These are phyloP conservation scores for Anthophora plumipes DNA, from an alignment of 2,888 invertebrate genomes.

Conservation along the genomic window DNA sequence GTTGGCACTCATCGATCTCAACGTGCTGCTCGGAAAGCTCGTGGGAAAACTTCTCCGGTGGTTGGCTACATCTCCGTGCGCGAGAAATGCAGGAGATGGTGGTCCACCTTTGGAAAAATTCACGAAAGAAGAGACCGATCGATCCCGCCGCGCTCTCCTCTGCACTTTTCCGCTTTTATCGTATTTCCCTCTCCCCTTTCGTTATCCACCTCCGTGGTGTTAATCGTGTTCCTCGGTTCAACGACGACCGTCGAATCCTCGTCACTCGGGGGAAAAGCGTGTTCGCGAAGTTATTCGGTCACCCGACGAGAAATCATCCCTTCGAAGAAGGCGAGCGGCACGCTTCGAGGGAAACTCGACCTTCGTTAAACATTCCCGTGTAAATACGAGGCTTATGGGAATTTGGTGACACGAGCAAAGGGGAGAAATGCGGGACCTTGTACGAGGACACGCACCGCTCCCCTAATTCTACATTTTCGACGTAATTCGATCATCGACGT, in stretches of 20 bases:
- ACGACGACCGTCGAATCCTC: neutral
- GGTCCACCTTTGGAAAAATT: conserved; percentile 11
- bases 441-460: neutral
- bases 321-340: neutral
- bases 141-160: neutral
- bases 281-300: neutral
- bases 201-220: neutral
- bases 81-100: neutral
- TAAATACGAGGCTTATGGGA: conserved; percentile 39
- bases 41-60: conserved; percentile 35
- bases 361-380: conserved; percentile 38
- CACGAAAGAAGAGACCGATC: neutral
- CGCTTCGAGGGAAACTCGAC: conserved; percentile 1
- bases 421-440: conserved; percentile 10
- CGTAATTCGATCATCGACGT: too few relatives aligned
- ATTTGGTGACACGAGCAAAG: conserved; percentile 21
- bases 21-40: conserved; percentile 35
- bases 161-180: neutral
- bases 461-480: too few relatives aligned
- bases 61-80: neutral
- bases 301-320: neutral
- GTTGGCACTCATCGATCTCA: conserved; percentile 62
- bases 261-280: too few relatives aligned
- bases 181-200: too few relatives aligned
- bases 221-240: neutral